Evolutionary conservation across 2,888 invertebrate genomes (phyloP).

Genomic region (Troides aeacus): DNA sequence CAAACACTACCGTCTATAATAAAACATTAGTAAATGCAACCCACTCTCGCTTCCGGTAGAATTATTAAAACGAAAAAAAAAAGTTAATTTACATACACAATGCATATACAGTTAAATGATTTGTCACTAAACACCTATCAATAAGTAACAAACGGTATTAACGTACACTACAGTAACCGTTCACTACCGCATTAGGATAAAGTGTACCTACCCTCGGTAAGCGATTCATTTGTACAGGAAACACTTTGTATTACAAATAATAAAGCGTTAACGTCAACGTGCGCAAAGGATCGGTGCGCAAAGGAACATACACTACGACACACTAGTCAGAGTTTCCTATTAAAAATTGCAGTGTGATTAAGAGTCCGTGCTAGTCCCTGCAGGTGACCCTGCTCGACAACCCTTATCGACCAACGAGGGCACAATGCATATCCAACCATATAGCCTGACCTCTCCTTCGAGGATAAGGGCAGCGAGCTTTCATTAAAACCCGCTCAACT

Average conservation of each 20-base stretch:
- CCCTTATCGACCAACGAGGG: conserved; percentile 43
- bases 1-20: conserved; percentile 70
- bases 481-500: conserved; percentile 20
- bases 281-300: conserved; percentile 23
- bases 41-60: conserved; percentile 60
- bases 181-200: conserved; percentile 9
- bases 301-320: conserved; percentile 46
- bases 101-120: conserved; percentile 55
- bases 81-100: conserved; percentile 62
- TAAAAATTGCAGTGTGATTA: conserved; percentile 68
- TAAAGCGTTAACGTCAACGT: conserved; percentile 18
- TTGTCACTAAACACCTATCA: conserved; percentile 36
- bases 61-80: not conserved
- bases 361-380: conserved; percentile 46
- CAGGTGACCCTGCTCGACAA: conserved; percentile 42
- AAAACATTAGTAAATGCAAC: conserved; percentile 79
- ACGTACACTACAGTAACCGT: conserved; percentile 2
- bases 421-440: conserved; percentile 42
- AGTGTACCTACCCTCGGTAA: conserved; percentile 15
- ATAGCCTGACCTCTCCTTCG: conserved; percentile 32
- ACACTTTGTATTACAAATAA: conserved; percentile 6
- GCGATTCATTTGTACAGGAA: conserved; percentile 29
- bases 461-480: conserved; percentile 46
- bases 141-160: conserved; percentile 15
- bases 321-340: conserved; percentile 71